Conservation (phyloP, 2,888 invertebrate species). For the Papilio demoleus region DNA sequence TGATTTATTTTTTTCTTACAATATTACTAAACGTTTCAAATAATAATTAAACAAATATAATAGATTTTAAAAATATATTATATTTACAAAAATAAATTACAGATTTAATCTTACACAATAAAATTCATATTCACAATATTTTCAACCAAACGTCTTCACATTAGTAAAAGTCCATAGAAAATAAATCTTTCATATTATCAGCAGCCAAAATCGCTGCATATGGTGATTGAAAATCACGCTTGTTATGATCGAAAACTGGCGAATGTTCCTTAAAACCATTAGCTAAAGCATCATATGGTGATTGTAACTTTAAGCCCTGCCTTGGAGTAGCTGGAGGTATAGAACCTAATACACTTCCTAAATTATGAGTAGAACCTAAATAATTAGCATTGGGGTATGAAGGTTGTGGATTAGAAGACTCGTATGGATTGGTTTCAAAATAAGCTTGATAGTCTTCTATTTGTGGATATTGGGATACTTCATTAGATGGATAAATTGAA, state of each 20-base stretch:
- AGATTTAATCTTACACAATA: background rate
- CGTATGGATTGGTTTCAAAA: slow-evolving; percentile 40
- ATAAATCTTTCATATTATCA: slow-evolving; percentile 57
- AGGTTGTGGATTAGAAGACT: slow-evolving; percentile 48
- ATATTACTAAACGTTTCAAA: no score
- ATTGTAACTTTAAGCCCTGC: slow-evolving; percentile 46
- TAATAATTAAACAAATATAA: no score
- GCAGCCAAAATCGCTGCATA: slow-evolving; percentile 56
- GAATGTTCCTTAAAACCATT: slow-evolving; percentile 35
- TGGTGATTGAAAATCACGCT: slow-evolving; percentile 63
- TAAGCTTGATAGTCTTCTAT: slow-evolving; percentile 37
- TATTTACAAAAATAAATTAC: slow-evolving; percentile 22
- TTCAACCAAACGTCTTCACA: background rate
- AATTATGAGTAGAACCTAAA: slow-evolving; percentile 48
- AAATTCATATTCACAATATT: background rate
- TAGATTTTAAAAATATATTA: background rate
- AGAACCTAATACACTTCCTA: slow-evolving; percentile 38
- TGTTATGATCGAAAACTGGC: slow-evolving; percentile 44
- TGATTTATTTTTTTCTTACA: no score
- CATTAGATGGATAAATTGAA: slow-evolving; percentile 3
- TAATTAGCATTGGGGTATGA: slow-evolving; percentile 52
- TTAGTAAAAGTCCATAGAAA: slow-evolving; percentile 51
- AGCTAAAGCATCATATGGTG: slow-evolving; percentile 50
- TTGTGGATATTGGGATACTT: background rate
- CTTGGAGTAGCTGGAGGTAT: slow-evolving; percentile 43